Evolutionary conservation across 2,888 invertebrate species (phyloP), one percentile per base, ranked within the genome.

Genomic region (Neuroscelio doddi): DNA sequence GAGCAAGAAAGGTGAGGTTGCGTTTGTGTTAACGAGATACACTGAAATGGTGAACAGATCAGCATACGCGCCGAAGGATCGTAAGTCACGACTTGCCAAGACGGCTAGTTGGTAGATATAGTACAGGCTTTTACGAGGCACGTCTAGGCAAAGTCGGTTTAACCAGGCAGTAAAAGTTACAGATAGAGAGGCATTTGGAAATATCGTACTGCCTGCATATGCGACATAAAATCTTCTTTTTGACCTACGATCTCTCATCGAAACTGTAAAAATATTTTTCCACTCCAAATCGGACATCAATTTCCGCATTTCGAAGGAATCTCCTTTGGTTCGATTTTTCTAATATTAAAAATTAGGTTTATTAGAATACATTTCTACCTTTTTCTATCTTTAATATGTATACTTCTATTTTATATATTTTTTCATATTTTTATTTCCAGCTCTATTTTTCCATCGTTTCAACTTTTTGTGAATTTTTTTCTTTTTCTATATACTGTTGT

Each of bases 161-260:
- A 12, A 34, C 34, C 15, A 15, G 34, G 15, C 39, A 17, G 39
- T 39, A 39, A 39, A 39, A 39, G 39, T 16, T 10, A 32, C 32
- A 32, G 14, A n/a, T n/a, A n/a, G n/a, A n/a, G n/a, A n/a, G n/a
- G 36, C 12, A 16, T 36, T 8, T 9, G 12, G 17, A 39, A 16
- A 16, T 39, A 21, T 3, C 36, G 36, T 32, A 32, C 32, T n/a
- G n/a, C n/a, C 21, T 17, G 39, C 39, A 39, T 17, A 39, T 16
- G 21, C 21, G 39, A 39, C 39, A 4, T n/a, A 17, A 39, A 39
- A 39, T 16, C n/a, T 21, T 39, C n/a, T 21, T 21, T 39, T 39
- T 39, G 39, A 39, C 21, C 39, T 16, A 39, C 21, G 39, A 39
- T 39, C 39, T 21, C 15, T 32, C 32, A 12, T 5, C 5, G 39